Evolutionary conservation across 1,140 invertebrate species (phyloP).

Genomic region (Lanistes nyassanus): DNA sequence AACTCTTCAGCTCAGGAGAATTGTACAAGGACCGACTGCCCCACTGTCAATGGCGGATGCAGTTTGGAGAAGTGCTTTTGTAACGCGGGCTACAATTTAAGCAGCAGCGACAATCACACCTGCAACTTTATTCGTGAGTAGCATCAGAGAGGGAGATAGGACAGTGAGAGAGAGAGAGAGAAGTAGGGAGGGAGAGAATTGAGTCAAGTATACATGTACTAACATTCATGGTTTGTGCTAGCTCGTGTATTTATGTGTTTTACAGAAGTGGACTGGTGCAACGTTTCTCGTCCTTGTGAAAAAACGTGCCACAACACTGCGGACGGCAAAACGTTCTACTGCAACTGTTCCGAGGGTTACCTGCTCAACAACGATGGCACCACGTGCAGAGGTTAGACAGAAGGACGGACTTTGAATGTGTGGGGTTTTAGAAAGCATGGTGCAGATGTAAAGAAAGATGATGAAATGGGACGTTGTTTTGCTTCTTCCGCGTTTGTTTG

Average conservation of each 20-base stretch:
- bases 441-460: no score
- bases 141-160: no score
- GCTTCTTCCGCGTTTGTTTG: no score
- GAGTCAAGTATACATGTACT: no score
- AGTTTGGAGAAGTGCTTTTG: constrained; percentile 17
- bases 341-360: constrained; percentile 9
- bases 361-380: constrained; percentile 1
- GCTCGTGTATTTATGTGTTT: neutral
- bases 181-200: no score
- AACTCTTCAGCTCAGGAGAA: neutral
- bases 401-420: no score
- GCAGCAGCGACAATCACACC: neutral
- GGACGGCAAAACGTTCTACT: constrained; percentile 5
- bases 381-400: constrained; percentile 1
- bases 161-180: no score
- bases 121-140: constrained; percentile 10
- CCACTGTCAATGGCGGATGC: constrained; percentile 8
- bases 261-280: constrained; percentile 1
- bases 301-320: neutral
- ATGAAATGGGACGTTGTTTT: no score
- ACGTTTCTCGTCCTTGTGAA: neutral
- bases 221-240: neutral
- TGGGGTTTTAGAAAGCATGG: no score
- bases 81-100: constrained; percentile 10
- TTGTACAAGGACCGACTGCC: constrained; percentile 5